Evolutionary conservation across 2,113 vertebrate genomes (phyloP).

Genomic region (Glaucomys volans): DNA sequence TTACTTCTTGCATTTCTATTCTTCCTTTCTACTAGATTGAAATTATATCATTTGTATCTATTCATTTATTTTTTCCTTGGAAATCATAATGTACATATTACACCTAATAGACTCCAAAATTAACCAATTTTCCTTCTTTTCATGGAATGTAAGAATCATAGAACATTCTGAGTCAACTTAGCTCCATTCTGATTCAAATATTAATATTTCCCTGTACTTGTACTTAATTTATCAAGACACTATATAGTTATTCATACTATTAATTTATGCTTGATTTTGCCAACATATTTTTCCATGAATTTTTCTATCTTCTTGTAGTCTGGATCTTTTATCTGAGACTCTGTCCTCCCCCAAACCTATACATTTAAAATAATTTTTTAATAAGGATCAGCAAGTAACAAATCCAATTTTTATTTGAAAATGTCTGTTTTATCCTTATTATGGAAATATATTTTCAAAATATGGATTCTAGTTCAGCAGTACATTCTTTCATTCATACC

Average conservation of each 20-base stretch:
- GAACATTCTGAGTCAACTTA: neutral
- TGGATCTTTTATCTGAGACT: neutral
- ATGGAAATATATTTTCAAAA: neutral
- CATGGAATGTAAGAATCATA: neutral
- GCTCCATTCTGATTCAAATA: neutral
- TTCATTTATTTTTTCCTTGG: neutral
- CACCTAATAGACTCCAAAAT: neutral
- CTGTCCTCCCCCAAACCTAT: neutral
- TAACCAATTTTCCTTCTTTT: neutral
- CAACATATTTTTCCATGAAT: neutral
- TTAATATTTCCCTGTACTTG: neutral
- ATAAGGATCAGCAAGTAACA: neutral
- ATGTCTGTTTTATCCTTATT: neutral
- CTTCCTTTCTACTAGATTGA: neutral
- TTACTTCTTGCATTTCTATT: neutral
- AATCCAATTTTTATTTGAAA: neutral
- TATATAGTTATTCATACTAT: neutral
- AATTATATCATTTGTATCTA: neutral
- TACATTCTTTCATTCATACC: neutral
- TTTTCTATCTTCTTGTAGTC: neutral
- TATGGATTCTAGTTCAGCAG: neutral
- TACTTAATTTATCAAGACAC: neutral
- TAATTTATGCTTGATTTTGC: constrained; percentile 19
- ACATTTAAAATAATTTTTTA: neutral
- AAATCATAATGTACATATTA: neutral